Evolutionary conservation across 2,797 vertebrate species (phyloP), one percentile per base, ranked within the genome.

Genomic region (Sebastes oblongus): DNA sequence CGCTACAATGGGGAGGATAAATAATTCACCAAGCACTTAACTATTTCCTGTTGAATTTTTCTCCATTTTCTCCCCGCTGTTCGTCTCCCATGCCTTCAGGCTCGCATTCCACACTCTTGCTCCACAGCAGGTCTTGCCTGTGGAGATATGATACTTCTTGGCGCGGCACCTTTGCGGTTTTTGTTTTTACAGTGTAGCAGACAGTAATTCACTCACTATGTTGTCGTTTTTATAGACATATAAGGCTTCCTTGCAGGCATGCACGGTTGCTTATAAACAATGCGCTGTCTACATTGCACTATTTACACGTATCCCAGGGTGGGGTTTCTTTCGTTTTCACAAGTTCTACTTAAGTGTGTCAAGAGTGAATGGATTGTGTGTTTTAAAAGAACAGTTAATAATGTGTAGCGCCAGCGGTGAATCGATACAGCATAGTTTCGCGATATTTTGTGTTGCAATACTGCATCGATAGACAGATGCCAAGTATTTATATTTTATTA

Each of bases 11-110:
- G 69, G 75, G 68, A 69, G 72, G 81, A 90, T 87, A 90, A 91
- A 92, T 89, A 84, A 93, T 91, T 90, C 82, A 90, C 81, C 66
- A 61, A 92, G 83, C 85, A 80, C 87, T 89, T 86, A 79, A 91
- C 77, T 83, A 84, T 91, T 93, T 92, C 87, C 92, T 84, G 81
- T 89, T 88, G 74, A 81, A 82, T 77, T 84, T 73, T 83, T 78
- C 68, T 68, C 39, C 52, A 22, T 83, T 76, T 91, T 83, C 69
- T 71, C 54, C 25, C 61, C 24, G 78, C 66, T 84, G 74, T 75
- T 87, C 71, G 61, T 88, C 81, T 80, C 54, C 9, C 36, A 2
- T 61, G 85, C 84, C 83, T 50, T 82, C 73, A 18, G 83, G 82
- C 82, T 71, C 66, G 10, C 72, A 22, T 72, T 78, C 82, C 85